Evolutionary conservation across 2,113 vertebrate genomes (phyloP).

Genomic region (Dromas ardeola): DNA sequence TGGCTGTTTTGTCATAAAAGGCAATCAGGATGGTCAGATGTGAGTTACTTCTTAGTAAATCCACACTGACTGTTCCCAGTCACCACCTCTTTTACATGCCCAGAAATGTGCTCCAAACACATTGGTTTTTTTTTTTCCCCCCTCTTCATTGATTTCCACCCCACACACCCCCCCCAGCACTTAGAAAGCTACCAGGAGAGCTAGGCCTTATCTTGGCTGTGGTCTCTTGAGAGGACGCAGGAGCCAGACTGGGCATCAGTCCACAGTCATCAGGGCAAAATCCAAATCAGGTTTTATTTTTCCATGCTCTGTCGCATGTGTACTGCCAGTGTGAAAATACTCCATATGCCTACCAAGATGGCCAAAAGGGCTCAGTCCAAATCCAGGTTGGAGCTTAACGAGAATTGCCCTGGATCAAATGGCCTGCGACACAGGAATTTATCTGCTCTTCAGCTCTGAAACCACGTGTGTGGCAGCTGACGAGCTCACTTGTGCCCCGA

Average conservation of each 20-base stretch:
- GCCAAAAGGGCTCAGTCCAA: not conserved
- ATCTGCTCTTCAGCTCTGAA: not conserved
- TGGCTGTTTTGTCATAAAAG: too few species aligned
- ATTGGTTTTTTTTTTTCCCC: not conserved
- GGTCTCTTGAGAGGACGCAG: not conserved
- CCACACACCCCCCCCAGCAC: too few species aligned
- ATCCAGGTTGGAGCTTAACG: not conserved
- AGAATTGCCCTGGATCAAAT: not conserved
- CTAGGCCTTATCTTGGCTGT: not conserved
- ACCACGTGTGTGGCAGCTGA: not conserved
- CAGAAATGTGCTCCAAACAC: not conserved
- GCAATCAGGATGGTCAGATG: not conserved
- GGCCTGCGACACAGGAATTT: not conserved
- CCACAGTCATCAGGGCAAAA: not conserved
- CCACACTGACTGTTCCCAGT: not conserved
- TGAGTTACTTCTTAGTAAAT: not conserved
- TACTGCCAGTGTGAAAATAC: not conserved
- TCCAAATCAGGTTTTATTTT: not conserved
- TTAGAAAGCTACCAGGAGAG: not conserved
- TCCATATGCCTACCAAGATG: not conserved
- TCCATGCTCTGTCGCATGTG: not conserved
- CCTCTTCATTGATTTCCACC: not conserved
- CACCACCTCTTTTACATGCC: not conserved
- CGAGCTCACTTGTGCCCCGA: not conserved
- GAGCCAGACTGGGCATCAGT: not conserved